These are phyloP conservation scores for Enteromius afrohamiltoni DNA, from an alignment of 2,797 vertebrate species.

Conservation along the genomic window DNA sequence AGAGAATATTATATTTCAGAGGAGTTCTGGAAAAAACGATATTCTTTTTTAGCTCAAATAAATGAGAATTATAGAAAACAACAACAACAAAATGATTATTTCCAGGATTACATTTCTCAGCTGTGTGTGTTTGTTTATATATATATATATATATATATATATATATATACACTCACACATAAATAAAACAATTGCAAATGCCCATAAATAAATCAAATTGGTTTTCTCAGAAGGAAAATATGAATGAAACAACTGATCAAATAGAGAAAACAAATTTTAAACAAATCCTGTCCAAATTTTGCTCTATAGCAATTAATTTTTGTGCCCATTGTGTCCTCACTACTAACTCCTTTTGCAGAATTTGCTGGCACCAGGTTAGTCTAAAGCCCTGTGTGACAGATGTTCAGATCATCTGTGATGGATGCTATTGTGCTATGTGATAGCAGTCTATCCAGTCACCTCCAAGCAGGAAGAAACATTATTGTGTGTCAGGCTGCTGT, in stretches of 20 bases:
- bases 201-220: too few species aligned
- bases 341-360: not conserved
- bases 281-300: not conserved
- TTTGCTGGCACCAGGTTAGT: not conserved
- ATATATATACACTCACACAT: too few species aligned
- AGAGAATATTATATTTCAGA: not conserved
- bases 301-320: not conserved
- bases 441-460: constrained; percentile 23
- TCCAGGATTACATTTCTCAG: not conserved
- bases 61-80: not conserved
- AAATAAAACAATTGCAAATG: too few species aligned
- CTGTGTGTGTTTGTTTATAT: too few species aligned
- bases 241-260: not conserved
- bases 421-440: constrained; percentile 42
- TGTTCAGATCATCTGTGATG: not conserved
- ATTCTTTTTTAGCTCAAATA: not conserved
- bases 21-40: not conserved
- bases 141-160: too few species aligned
- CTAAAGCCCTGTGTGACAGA: not conserved
- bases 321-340: not conserved
- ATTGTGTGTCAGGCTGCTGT: constrained; percentile 59
- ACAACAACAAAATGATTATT: not conserved
- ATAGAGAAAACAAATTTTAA: not conserved
- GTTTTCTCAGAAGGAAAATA: too few species aligned
- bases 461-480: constrained; percentile 59